Conservation (phyloP, 1,140 invertebrate genomes). For the Saccostrea cuccullata region DNA sequence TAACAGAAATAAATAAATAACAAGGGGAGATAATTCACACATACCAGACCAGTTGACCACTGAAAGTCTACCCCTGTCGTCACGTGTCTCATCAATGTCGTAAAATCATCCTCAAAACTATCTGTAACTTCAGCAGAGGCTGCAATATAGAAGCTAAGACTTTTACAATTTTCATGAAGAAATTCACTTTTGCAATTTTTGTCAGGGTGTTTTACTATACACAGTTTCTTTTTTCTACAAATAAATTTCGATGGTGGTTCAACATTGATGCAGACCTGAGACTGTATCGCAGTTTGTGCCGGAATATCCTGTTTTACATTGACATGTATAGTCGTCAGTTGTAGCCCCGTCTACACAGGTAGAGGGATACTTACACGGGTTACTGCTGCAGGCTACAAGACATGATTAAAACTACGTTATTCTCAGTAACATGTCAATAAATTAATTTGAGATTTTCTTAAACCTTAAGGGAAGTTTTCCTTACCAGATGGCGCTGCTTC, state of each 20-base stretch:
- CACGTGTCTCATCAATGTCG: background rate
- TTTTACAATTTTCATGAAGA: too few species aligned
- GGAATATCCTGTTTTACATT: background rate
- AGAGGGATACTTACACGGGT: background rate
- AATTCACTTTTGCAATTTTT: too few species aligned
- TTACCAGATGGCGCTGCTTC: background rate
- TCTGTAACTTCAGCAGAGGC: background rate
- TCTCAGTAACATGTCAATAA: too few species aligned
- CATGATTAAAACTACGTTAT: background rate
- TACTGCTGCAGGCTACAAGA: background rate
- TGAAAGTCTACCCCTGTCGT: background rate
- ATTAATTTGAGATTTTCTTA: too few species aligned
- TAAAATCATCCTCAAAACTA: background rate
- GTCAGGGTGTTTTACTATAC: too few species aligned
- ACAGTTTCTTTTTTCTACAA: too few species aligned
- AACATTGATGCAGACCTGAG: background rate
- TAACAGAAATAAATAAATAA: background rate
- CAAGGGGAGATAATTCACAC: too few species aligned
- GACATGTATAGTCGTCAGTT: background rate
- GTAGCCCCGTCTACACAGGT: background rate
- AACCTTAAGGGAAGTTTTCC: too few species aligned
- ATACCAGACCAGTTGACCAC: background rate
- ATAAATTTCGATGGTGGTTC: too few species aligned
- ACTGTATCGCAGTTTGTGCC: conserved; percentile 2
- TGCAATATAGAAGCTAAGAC: background rate